Base-by-base conservation (phyloP, 1,140 invertebrate genomes). In the Galleria mellonella region DNA sequence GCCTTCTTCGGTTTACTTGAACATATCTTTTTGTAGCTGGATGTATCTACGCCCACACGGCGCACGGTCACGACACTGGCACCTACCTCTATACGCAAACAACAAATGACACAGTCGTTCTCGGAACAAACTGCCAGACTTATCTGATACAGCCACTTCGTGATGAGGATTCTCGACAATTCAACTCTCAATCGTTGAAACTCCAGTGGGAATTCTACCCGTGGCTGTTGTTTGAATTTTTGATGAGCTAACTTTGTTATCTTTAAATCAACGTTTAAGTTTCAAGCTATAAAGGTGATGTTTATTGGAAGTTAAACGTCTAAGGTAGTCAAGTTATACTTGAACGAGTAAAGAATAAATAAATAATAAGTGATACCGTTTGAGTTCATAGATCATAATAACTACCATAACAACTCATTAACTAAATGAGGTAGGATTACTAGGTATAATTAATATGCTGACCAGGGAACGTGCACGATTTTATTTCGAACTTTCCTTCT, bases 131-230 rank as follows among this genome's bases (percentile, higher is more conserved):
- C 74, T 78, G 66, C 73, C 61, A 57, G 60, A 55, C 59, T 79
- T 83, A 83, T 83, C 78, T 67, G 78, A 78, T 78, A 64, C 66
- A 73, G 59, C 51, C 60, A 53, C 59, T 61, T 68, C 75, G 72
- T 79, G 75, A 76, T 72, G 60, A 57, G 40, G 64, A 56, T 59
- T 54, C 67, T 57, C 55, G 35, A n/a, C 35, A 17, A 3, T 35
- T 14, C 17, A 23, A 23, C 17, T 23, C 17, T 23, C 17, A 23
- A 23, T 23, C 17, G 17, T 23, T 23, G 2, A 23, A 23, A 23
- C 17, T 23, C 17, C 15, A 17, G 35, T 2, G 4, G 9, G 30
- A 31, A 37, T 2, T 17, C 35, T 17, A 15, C 35, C 14, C 17
- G 17, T 23, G 17, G n/a, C 15, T 37, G 14, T 37, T 37, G 35